Evolutionary conservation across 2,888 invertebrate genomes (phyloP).

Genomic region (Xiphydria camelus): DNA sequence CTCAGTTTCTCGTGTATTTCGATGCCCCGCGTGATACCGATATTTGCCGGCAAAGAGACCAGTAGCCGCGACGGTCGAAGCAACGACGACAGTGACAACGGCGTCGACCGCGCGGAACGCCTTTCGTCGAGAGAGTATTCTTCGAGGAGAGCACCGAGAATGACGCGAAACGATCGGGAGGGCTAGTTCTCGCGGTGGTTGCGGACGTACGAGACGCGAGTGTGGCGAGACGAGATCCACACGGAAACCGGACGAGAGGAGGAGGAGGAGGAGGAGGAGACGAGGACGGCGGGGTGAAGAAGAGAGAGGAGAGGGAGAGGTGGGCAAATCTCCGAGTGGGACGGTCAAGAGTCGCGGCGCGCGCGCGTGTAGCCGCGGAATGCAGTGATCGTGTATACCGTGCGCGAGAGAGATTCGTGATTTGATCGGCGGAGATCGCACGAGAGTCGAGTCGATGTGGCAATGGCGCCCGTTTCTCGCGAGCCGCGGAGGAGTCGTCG

Average conservation of each 20-base stretch:
- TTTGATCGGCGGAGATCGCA: too few species aligned
- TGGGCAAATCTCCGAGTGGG: too few species aligned
- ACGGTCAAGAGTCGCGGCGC: background rate
- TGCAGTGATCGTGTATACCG: slow-evolving; percentile 9
- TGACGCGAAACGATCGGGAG: too few species aligned
- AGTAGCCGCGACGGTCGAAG: too few species aligned
- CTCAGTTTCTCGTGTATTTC: too few species aligned
- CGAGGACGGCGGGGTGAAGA: slow-evolving; percentile 3
- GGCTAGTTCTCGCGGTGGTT: too few species aligned
- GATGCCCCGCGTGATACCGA: too few species aligned
- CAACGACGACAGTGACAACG: too few species aligned
- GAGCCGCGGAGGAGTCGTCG: slow-evolving; percentile 31
- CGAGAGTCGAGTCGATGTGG: slow-evolving; percentile 38
- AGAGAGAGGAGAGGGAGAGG: slow-evolving; percentile 9
- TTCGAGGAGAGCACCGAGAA: slow-evolving; percentile 22
- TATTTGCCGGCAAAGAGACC: slow-evolving; percentile 20
- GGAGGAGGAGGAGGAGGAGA: slow-evolving; percentile 2
- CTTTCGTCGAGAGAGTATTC: slow-evolving; percentile 6
- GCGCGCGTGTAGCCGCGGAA: background rate
- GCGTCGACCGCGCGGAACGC: slow-evolving; percentile 5
- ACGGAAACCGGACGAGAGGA: background rate
- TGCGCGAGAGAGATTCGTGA: too few species aligned
- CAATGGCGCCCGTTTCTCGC: slow-evolving; percentile 45
- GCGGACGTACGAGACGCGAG: background rate
- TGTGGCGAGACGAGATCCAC: background rate